These are phyloP conservation scores for Acanthosepion esculentum DNA, from an alignment of 2,888 invertebrate species.

Conservation along the genomic window DNA sequence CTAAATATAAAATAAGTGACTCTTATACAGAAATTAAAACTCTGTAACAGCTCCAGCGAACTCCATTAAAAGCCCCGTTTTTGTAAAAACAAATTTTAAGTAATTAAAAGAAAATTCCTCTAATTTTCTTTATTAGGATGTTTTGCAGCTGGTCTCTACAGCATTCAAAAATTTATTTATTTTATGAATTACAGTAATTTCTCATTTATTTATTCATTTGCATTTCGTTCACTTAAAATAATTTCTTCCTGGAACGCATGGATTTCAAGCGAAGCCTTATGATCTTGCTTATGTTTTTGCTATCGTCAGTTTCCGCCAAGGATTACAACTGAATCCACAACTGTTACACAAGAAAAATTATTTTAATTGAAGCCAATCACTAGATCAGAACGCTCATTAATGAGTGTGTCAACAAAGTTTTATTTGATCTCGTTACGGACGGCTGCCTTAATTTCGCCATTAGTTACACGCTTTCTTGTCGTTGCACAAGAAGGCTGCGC, in stretches of 20 bases:
- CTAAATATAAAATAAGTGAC: neutral
- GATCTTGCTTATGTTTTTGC: neutral
- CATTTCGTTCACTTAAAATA: neutral
- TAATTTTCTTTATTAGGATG: neutral
- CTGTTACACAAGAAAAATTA: neutral
- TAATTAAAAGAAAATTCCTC: too few relatives aligned
- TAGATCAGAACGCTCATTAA: neutral
- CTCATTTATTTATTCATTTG: neutral
- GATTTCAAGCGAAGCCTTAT: neutral
- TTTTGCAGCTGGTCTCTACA: neutral
- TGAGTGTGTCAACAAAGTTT: neutral
- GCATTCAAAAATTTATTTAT: neutral
- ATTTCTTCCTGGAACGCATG: neutral
- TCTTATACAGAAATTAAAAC: neutral
- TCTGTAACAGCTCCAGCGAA: neutral
- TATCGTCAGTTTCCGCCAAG: neutral
- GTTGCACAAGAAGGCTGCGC: neutral
- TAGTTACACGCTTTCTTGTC: neutral
- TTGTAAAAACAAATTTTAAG: too few relatives aligned
- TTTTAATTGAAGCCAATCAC: neutral
- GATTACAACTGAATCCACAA: neutral
- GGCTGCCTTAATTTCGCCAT: too few relatives aligned
- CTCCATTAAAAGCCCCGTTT: neutral
- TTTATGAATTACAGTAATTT: neutral
- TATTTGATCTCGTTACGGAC: neutral